Conservation (phyloP, 2,797 vertebrate genomes). For the Sparidentex hasta region DNA sequence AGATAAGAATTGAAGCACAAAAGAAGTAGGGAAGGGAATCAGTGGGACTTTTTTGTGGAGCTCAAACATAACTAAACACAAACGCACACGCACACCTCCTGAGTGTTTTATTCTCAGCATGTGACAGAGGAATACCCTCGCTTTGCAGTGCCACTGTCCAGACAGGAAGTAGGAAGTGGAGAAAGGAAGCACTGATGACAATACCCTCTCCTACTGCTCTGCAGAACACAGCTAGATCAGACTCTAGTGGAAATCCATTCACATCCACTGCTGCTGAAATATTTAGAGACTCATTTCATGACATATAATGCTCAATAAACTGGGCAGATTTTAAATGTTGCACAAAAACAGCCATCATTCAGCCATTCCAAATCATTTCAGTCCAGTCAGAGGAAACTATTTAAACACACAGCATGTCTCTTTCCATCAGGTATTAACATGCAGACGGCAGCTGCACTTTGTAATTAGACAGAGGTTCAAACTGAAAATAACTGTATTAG, state of each 20-base stretch:
- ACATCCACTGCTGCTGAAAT: slow-evolving; percentile 36
- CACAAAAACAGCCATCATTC: neutral
- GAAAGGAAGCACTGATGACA: slow-evolving; percentile 74
- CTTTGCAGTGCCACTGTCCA: slow-evolving; percentile 32
- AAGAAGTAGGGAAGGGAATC: slow-evolving; percentile 23
- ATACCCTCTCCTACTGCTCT: slow-evolving; percentile 55
- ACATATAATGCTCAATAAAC: neutral
- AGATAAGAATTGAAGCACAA: slow-evolving; percentile 32
- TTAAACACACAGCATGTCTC: neutral
- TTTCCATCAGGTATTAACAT: slow-evolving; percentile 32
- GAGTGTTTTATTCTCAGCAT: slow-evolving; percentile 25
- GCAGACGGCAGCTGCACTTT: slow-evolving; percentile 23
- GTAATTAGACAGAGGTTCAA: slow-evolving; percentile 33
- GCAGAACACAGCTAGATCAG: slow-evolving; percentile 12
- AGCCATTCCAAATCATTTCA: neutral
- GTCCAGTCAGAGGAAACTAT: neutral
- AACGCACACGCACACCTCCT: neutral
- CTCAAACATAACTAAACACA: slow-evolving; percentile 50
- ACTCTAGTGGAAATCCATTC: slow-evolving; percentile 29
- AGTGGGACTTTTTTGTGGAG: slow-evolving; percentile 47
- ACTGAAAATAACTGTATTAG: slow-evolving; percentile 5
- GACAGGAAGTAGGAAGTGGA: slow-evolving; percentile 75
- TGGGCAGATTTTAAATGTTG: neutral
- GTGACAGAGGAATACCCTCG: slow-evolving; percentile 26
- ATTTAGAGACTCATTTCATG: slow-evolving; percentile 22